Evolutionary conservation across 2,113 vertebrate genomes (phyloP).

Genomic region (Abramis brama): DNA sequence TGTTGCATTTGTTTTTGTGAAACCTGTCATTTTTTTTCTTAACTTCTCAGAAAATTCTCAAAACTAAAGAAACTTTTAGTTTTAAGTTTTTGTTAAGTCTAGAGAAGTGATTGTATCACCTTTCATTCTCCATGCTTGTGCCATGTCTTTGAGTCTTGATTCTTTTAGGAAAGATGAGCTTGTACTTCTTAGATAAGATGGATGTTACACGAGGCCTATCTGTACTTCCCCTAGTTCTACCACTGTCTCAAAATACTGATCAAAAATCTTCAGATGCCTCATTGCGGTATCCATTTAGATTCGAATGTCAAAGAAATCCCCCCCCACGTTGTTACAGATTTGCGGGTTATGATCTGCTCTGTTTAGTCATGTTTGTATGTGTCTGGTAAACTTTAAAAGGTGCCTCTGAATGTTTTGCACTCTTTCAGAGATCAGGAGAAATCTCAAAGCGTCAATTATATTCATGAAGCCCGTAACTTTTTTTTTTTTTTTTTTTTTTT

Average conservation of each 20-base stretch:
- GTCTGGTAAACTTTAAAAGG: conserved; percentile 15
- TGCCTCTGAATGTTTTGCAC: conserved; percentile 32
- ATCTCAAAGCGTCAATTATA: not conserved
- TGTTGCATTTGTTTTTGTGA: conserved; percentile 18
- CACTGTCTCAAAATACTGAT: not conserved
- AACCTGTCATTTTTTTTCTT: not conserved
- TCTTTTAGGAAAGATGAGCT: conserved; percentile 7
- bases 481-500: too few relatives aligned
- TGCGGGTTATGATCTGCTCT: not conserved
- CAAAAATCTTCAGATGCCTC: not conserved
- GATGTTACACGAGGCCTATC: not conserved
- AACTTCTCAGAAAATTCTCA: not conserved
- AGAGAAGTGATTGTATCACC: not conserved
- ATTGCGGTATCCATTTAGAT: not conserved
- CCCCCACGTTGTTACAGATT: not conserved
- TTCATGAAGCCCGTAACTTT: not conserved
- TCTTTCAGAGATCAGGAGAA: conserved; percentile 22
- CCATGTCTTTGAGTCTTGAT: conserved; percentile 9
- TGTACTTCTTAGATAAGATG: conserved; percentile 17
- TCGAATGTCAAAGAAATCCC: not conserved
- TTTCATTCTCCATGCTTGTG: not conserved
- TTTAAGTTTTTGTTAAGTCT: conserved; percentile 2
- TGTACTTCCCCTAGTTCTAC: not conserved
- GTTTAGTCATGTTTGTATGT: not conserved
- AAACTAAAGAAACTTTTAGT: not conserved